Evolutionary conservation across 53 echinoderm and acorn worm genomes (phyloP).

Genomic region (Antedon mediterranea): DNA sequence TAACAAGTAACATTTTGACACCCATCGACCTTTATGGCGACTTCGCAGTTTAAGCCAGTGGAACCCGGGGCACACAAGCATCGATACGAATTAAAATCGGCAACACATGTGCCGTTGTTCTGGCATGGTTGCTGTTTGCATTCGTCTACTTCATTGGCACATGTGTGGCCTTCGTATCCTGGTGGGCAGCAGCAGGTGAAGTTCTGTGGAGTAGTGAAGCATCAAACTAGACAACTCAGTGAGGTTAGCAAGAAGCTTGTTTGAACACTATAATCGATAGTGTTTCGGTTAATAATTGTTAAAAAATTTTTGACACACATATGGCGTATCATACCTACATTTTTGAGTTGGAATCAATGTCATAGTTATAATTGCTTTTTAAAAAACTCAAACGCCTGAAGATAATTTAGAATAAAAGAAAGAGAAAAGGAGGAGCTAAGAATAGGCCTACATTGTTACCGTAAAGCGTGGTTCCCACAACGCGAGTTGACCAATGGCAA

Average conservation of each 20-base stretch:
- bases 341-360: too few relatives aligned
- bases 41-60: conserved; percentile 17
- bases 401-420: too few relatives aligned
- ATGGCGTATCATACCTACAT: too few relatives aligned
- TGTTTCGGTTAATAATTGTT: too few relatives aligned
- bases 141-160: conserved; percentile 10
- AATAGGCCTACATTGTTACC: too few relatives aligned
- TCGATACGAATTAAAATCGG: conserved; percentile 37
- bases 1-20: neutral
- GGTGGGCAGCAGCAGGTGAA: conserved; percentile 8
- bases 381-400: too few relatives aligned
- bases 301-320: too few relatives aligned
- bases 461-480: too few relatives aligned
- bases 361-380: too few relatives aligned
- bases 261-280: neutral
- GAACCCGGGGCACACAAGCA: conserved; percentile 45
- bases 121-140: neutral
- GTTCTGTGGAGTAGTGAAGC: conserved; percentile 20
- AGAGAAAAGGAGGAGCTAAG: too few relatives aligned
- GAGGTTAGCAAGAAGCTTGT: neutral
- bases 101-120: conserved; percentile 16
- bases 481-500: too few relatives aligned
- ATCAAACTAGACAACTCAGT: neutral
- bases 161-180: neutral
- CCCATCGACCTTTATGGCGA: conserved; percentile 12